phyloP scores from a whole-genome alignment of 53 echinoderm and acorn worm species.

The Actinopyga echinites region DNA sequence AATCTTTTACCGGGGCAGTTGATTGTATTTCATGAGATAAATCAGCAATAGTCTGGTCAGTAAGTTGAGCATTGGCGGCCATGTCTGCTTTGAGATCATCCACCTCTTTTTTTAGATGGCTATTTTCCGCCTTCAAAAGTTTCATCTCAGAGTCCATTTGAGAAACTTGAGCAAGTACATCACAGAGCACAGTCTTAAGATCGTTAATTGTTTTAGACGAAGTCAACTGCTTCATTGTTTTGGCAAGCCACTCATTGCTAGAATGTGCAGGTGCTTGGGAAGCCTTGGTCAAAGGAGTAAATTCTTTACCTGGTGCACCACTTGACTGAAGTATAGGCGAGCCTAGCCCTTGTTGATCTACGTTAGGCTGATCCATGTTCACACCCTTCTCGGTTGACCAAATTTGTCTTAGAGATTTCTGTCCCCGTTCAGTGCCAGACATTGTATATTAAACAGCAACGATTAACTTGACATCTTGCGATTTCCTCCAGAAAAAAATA shows the following conservation, averaged over 20 bases:
- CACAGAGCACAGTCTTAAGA: neutral
- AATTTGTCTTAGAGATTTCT: neutral
- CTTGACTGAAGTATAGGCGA: neutral
- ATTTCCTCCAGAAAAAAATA: too few species aligned
- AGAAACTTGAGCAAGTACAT: constrained; percentile 1
- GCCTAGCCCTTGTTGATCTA: neutral
- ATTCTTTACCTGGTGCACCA: neutral
- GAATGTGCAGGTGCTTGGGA: neutral
- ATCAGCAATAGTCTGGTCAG: neutral
- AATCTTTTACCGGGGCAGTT: neutral
- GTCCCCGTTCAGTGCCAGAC: neutral
- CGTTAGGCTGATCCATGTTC: constrained; percentile 7
- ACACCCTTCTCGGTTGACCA: neutral
- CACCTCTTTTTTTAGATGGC: neutral
- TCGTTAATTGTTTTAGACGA: neutral
- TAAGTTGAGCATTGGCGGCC: neutral
- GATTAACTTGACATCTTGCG: too few species aligned
- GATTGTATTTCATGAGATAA: neutral
- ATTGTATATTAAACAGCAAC: too few species aligned
- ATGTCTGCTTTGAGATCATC: neutral
- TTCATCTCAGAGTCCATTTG: constrained; percentile 2
- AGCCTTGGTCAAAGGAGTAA: neutral
- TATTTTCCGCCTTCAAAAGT: neutral
- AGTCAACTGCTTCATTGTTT: neutral
- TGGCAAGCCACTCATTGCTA: constrained; percentile 5